phyloP scores from a whole-genome alignment of 2,113 vertebrate genomes.

The Mugil cephalus region DNA sequence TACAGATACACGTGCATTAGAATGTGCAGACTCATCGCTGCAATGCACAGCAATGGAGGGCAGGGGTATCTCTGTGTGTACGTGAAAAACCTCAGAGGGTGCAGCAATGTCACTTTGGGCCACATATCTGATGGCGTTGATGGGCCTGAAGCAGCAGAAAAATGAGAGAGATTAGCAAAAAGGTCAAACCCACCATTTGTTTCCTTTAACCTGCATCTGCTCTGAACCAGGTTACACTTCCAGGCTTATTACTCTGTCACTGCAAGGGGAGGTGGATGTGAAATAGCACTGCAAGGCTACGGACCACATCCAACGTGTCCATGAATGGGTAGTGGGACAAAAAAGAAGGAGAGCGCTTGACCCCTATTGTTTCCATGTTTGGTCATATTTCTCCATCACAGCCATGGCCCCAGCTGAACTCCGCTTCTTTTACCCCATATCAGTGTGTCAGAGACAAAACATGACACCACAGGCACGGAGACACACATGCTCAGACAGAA shows the following conservation, averaged over 20 bases:
- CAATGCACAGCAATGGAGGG: not conserved
- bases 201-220: conserved; percentile 31
- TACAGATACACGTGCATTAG: not conserved
- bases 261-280: not conserved
- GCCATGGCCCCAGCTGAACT: conserved; percentile 12
- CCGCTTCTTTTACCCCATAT: conserved; percentile 33
- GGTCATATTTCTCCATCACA: conserved; percentile 54
- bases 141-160: conserved; percentile 27
- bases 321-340: conserved; percentile 32
- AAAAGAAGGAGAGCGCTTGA: conserved; percentile 49
- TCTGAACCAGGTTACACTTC: conserved; percentile 26
- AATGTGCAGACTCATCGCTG: rapidly evolving
- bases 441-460: conserved; percentile 65
- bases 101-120: not conserved
- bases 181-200: conserved; percentile 44
- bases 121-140: conserved; percentile 7
- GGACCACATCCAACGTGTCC: conserved; percentile 29
- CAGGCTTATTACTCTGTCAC: conserved; percentile 19
- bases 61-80: not conserved
- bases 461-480: conserved; percentile 28
- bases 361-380: conserved; percentile 58
- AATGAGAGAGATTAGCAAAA: conserved; percentile 52
- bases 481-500: conserved; percentile 47
- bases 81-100: not conserved
- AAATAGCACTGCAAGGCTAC: conserved; percentile 18